Evolutionary conservation across 2,113 vertebrate genomes (phyloP).

Genomic region (Sylvietta virens): DNA sequence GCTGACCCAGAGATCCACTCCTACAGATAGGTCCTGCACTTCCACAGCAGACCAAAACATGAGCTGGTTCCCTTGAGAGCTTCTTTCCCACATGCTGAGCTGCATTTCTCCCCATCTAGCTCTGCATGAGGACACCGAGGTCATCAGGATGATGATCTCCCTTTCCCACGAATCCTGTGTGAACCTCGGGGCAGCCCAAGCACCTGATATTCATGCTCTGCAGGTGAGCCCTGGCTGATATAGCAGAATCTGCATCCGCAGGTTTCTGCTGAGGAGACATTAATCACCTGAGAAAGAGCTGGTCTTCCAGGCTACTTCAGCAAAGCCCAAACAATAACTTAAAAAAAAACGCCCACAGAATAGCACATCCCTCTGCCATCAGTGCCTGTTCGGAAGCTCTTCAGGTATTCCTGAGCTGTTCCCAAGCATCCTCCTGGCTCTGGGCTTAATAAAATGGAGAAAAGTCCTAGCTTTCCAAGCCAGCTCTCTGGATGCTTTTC

Average conservation of each 20-base stretch:
- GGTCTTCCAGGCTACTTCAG: not conserved
- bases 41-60: conserved; percentile 7
- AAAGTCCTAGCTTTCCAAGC: not conserved
- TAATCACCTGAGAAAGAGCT: conserved; percentile 30
- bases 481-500: not conserved
- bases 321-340: not conserved
- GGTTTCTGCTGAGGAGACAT: conserved; percentile 38
- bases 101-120: conserved; percentile 37
- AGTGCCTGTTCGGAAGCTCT: not conserved
- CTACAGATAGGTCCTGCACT: not conserved
- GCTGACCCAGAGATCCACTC: conserved; percentile 11
- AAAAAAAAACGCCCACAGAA: not conserved
- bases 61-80: conserved; percentile 11
- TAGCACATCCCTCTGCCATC: not conserved
- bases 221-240: conserved; percentile 40
- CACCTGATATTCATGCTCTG: conserved; percentile 44
- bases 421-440: not conserved
- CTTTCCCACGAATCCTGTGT: conserved; percentile 25
- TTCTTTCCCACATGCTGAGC: conserved; percentile 35
- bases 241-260: conserved; percentile 30
- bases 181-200: conserved; percentile 37
- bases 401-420: not conserved
- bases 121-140: not conserved
- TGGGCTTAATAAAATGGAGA: not conserved
- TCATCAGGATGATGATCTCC: conserved; percentile 27